Conservation (phyloP, 2,797 vertebrate species). For the Phylloscopus collybita region DNA sequence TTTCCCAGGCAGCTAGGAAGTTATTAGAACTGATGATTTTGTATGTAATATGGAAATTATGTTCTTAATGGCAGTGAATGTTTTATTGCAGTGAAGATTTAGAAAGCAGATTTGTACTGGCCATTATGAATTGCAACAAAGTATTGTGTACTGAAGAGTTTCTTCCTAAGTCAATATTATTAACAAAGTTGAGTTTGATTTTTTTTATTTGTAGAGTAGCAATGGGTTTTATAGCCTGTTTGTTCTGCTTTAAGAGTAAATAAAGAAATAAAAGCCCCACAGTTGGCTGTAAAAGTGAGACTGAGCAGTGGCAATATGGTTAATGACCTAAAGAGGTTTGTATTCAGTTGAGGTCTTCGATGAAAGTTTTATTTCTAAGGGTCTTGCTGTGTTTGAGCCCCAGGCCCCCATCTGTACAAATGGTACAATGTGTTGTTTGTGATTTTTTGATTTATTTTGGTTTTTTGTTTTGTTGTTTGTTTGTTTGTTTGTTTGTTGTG, state of each 20-base stretch:
- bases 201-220: background rate
- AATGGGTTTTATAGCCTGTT: background rate
- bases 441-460: background rate
- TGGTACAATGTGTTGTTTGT: background rate
- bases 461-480: accelerated
- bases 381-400: background rate
- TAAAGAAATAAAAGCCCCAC: background rate
- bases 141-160: background rate
- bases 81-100: background rate
- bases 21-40: background rate
- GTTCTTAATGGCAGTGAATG: background rate
- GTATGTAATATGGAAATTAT: background rate
- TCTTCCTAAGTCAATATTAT: background rate
- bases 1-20: background rate
- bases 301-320: background rate
- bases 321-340: background rate
- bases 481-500: background rate
- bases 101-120: background rate
- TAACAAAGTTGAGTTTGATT: background rate
- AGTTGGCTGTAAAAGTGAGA: background rate
- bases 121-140: background rate
- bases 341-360: background rate
- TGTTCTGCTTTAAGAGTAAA: background rate
- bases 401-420: background rate
- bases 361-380: background rate